Base-by-base conservation (phyloP, 1,140 invertebrate genomes). In the Andrena cerasifolii region DNA sequence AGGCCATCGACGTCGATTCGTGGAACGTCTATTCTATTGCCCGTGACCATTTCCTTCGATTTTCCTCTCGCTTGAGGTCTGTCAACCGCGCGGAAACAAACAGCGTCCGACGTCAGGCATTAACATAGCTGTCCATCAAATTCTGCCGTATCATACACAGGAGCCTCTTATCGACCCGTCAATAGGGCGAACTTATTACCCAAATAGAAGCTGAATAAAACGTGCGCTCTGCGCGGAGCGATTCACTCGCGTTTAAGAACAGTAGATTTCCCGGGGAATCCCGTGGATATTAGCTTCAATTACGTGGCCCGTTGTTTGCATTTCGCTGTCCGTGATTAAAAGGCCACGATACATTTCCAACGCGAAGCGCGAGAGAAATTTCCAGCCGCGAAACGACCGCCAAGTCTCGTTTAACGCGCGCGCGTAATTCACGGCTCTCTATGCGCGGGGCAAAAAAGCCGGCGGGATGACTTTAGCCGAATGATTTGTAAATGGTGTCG, bases 111-210 rank as follows among this genome's bases (percentile, higher is more conserved):
- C 53, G 3, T 7, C 74, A 51, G 56, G 21, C 78, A 84, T 88
- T 89, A 88, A 90, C 79, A 86, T 89, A n/a, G n/a, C n/a, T n/a
- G 89, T 90, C 82, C 86, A 86, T 88, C 80, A 88, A 89, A 88
- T 88, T 86, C 81, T 87, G 87, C 85, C 83, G 76, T 82, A 53
- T 82, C 87, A 88, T 90, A 85, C 85, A 84, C 6, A 1, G 3
- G 7, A 56, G 36, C 21, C 21, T 10, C 24, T 18, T 24, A 58
- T 24, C 26, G 31, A 58, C 5, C 16, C 4, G 8, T 24, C 1
- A 8, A 18, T 33, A 0, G 31, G 14, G 24, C 10, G 24, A 26
- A 68, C 26, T 36, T 18, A 28, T 40, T n/a, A 8, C 10, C 1
- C 24, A 24, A 8, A 14, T 21, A 54, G 14, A 26, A 54, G 0